phyloP scores from a whole-genome alignment of 2,113 vertebrate species.

The Oceanites oceanicus region DNA sequence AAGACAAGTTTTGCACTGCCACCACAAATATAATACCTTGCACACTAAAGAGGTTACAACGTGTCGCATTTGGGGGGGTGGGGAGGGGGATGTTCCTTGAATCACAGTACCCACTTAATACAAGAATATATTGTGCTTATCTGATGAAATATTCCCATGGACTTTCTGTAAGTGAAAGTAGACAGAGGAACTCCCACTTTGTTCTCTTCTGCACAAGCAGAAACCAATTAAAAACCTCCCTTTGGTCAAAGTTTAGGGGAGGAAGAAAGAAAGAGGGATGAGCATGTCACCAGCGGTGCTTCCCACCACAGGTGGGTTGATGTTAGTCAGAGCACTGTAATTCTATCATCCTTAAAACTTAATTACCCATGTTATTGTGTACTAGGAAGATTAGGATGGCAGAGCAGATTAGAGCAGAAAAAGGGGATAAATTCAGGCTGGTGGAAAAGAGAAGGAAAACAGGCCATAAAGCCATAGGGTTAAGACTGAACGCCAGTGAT shows the following conservation, averaged over 20 bases:
- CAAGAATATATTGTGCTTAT: too few species aligned
- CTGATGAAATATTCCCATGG: too few species aligned
- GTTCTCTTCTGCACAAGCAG: not conserved
- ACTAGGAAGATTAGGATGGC: not conserved
- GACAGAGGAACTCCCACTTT: too few species aligned
- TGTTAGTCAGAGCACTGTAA: not conserved
- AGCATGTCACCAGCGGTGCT: not conserved
- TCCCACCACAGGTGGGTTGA: not conserved
- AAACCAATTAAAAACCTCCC: not conserved
- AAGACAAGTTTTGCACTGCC: not conserved
- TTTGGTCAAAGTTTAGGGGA: not conserved
- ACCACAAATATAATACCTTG: not conserved
- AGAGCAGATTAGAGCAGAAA: not conserved
- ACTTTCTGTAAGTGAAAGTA: too few species aligned
- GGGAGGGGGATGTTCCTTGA: not conserved
- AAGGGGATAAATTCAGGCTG: not conserved
- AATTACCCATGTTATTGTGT: not conserved
- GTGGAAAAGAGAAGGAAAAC: not conserved
- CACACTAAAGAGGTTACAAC: not conserved
- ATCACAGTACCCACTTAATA: too few species aligned
- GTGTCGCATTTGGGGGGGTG: rapidly evolving
- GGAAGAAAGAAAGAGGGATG: not conserved
- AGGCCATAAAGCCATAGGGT: not conserved
- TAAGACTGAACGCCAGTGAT: not conserved
- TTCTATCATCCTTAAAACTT: not conserved